Evolutionary conservation across 2,797 vertebrate genomes (phyloP).

Genomic region (Lagocephalus sceleratus): DNA sequence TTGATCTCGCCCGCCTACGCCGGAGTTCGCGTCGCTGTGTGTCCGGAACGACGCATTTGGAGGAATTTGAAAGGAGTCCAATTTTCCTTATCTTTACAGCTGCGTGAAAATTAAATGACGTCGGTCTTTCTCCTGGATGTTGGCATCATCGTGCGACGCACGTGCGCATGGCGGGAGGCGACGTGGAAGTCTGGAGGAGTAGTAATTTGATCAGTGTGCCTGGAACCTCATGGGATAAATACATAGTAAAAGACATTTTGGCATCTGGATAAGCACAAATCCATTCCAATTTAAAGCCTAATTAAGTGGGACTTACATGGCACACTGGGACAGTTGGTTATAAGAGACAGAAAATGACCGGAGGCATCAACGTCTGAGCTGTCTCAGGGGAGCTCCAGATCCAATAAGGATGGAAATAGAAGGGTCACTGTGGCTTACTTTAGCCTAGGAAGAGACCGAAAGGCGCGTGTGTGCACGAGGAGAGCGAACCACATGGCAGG

Average conservation of each 20-base stretch:
- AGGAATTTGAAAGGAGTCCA: not conserved
- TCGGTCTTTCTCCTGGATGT: too few relatives aligned
- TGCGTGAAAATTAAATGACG: too few relatives aligned
- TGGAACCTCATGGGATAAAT: constrained; percentile 63
- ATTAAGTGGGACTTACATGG: constrained; percentile 72
- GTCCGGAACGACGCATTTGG: not conserved
- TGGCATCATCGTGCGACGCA: too few relatives aligned
- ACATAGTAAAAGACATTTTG: constrained; percentile 66
- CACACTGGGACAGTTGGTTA: constrained; percentile 53
- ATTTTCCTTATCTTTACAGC: not conserved
- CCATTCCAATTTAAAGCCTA: constrained; percentile 69
- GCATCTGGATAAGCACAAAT: constrained; percentile 66
- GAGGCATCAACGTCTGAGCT: constrained; percentile 47
- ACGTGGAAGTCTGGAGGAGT: constrained; percentile 44
- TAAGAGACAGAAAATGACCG: constrained; percentile 62
- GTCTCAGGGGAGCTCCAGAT: constrained; percentile 57
- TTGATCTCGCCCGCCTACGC: too few relatives aligned
- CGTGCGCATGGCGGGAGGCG: constrained; percentile 2
- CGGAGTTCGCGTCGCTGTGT: not conserved
- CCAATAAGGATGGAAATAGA: constrained; percentile 64
- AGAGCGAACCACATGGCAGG: not conserved
- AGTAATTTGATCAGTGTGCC: constrained; percentile 65
- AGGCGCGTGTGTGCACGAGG: constrained; percentile 14
- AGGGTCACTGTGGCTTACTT: constrained; percentile 44
- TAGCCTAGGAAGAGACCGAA: constrained; percentile 28